Evolutionary conservation across 2,888 invertebrate species (phyloP), one percentile per base, ranked within the genome.

Genomic region (Erebia aethiops): DNA sequence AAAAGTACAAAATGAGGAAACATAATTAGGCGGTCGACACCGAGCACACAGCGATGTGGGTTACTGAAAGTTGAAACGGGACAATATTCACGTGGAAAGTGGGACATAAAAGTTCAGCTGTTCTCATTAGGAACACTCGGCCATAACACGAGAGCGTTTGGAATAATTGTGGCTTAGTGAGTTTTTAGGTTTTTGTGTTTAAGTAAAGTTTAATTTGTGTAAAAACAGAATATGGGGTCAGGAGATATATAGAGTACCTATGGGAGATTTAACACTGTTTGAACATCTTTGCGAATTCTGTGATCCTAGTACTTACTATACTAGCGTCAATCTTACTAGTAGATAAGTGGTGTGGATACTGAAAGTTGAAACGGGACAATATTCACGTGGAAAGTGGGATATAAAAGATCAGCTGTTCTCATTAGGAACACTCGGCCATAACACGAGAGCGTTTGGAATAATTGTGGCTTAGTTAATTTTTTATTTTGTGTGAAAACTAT

Each of bases 91-190:
- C 43, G 43, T 8, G 35, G 13, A 43, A 65, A 18, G 43, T 2
- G 35, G 13, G 21, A 65, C 54, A 56, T 35, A 65, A 65, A 65
- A 65, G 65, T 65, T 65, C 43, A 35, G 35, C 18, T 13, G 54
- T 56, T 65, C 41, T 65, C 56, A 65, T 65, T 65, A 56, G 41
- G 56, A 56, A 35, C 43, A 56, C 43, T 54, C 64, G 52, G 35
- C 52, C n/a, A 41, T 13, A 65, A 35, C 0, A 65, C 54, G 16
- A 16, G 41, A 49, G 21, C 63, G 43, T 51, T 49, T 63, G 18
- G 54, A 16, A 35, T 54, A 54, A 54, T 43, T 65, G 26, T 26
- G 26, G 26, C 26, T 26, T 26, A 26, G 26, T 26, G 64, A n/a
- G 64, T 35, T 35, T 41, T 11, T 54, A 18, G 52, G 41, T 51